Evolutionary conservation across 2,113 vertebrate species (phyloP), one percentile per base, ranked within the genome.

Genomic region (Stegastes partitus): DNA sequence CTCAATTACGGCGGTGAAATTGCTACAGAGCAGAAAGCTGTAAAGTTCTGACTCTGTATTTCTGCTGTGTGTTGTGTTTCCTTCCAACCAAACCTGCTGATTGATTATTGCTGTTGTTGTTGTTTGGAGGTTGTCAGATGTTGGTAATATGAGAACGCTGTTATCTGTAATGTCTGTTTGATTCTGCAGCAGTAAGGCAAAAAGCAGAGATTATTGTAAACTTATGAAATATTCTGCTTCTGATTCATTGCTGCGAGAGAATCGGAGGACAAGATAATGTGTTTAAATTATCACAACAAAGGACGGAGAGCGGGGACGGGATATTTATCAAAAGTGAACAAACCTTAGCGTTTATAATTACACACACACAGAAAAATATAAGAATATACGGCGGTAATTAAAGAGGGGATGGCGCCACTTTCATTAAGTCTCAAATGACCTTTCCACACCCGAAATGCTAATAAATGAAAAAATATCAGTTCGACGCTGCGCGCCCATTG

Each of bases 391-490:
- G 11, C 45, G 22, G 26, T 62, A 42, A 65, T 63, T 63, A 47
- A 21, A 0, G 53, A 25, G 1, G 16, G n/a, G 23, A 26, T 31
- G 42, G 42, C 1, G 12, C 18, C 5, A 31, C 54, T 64, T 49
- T 58, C 16, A 51, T 67, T 22, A 49, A 49, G 42, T 65, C 53
- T 57, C 21, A 75, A 77, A 34, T 62, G 5, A 75, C 16, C 58
- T 69, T 72, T 79, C 18, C 11, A 28, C 54, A 45, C 19, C 2
- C 5, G 56, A 49, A 1, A 55, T 1, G 3, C 14, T 39, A 53
- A 37, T 74, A 34, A 70, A 57, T 12, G 31, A 39, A n/a, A 75
- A 28, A 68, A 67, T 61, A 61, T 61, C 37, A n/a, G 58, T 70
- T 56, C 57, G 64, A 68, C 53, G 28, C 25, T 61, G 18, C 19